A percentile compares a stretch with the other conserved stretches of the same genome.
phyloP scores from a whole-genome alignment of 2,797 vertebrate species.

The Urosaurus nigricauda region DNA sequence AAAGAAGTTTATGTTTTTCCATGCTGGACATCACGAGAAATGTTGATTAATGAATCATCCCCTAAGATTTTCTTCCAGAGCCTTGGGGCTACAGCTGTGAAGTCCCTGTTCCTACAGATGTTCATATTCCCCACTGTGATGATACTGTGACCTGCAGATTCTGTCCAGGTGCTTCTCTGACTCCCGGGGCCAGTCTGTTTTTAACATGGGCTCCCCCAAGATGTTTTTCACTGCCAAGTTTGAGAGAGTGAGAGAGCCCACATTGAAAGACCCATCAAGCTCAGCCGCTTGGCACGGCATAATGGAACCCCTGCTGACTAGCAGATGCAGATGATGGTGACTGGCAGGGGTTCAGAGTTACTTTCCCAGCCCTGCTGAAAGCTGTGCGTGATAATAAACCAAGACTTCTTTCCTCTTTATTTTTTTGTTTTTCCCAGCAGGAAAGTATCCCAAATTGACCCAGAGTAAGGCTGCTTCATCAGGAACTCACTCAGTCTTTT shows the following conservation, averaged over 20 bases:
- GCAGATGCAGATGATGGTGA: not conserved
- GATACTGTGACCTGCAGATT: not conserved
- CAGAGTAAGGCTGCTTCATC: not conserved
- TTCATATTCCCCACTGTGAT: not conserved
- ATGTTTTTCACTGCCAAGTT: not conserved
- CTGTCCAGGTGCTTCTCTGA: not conserved
- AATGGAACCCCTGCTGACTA: not conserved
- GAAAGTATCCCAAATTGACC: not conserved
- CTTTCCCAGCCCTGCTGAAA: slow-evolving; percentile 27
- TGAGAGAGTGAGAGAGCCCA: not conserved
- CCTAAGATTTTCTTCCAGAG: not conserved
- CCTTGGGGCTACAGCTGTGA: not conserved
- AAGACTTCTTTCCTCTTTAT: not conserved
- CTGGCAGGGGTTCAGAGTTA: not conserved
- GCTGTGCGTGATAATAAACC: not conserved
- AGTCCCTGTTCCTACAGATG: not conserved
- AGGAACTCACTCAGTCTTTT: not conserved
- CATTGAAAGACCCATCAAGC: not conserved
- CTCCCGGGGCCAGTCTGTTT: not conserved
- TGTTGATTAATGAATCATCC: not conserved
- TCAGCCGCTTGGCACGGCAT: not conserved
- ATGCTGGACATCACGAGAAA: not conserved
- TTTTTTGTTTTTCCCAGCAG: not conserved
- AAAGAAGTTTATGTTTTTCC: not conserved
- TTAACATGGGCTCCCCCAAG: not conserved